Evolutionary conservation across 2,113 vertebrate species (phyloP).

Genomic region (Nothocercus nigrocapillus): DNA sequence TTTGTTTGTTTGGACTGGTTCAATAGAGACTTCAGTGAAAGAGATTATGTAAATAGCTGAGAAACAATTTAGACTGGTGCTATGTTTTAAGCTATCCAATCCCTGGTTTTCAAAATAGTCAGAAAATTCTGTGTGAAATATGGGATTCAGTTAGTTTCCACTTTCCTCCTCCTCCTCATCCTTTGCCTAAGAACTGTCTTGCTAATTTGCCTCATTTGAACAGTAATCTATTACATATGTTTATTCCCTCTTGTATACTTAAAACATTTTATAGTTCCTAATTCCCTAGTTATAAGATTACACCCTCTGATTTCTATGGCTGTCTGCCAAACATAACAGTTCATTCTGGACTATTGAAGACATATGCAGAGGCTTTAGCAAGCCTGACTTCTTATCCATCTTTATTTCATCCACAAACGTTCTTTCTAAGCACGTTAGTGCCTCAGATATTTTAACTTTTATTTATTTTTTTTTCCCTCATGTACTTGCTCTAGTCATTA

Average conservation of each 20-base stretch:
- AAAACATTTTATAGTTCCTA: conserved; percentile 52
- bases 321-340: conserved; percentile 34
- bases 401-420: background rate
- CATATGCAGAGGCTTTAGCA: conserved; percentile 19
- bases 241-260: conserved; percentile 55
- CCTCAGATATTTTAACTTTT: background rate
- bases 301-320: conserved; percentile 50
- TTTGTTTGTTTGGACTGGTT: background rate
- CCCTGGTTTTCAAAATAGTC: background rate
- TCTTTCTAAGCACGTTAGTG: background rate
- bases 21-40: background rate
- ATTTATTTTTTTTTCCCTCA: background rate
- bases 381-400: background rate
- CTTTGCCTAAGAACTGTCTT: background rate
- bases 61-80: background rate
- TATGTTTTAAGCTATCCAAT: background rate
- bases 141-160: background rate
- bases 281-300: conserved; percentile 65
- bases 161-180: background rate
- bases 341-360: conserved; percentile 38
- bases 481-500: background rate
- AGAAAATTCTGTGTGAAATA: background rate
- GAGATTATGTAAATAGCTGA: background rate
- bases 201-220: background rate
- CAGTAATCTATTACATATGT: conserved; percentile 61